Evolutionary conservation across 2,113 vertebrate species (phyloP), one percentile per base, ranked within the genome.

Genomic region (Podilymbus podiceps): DNA sequence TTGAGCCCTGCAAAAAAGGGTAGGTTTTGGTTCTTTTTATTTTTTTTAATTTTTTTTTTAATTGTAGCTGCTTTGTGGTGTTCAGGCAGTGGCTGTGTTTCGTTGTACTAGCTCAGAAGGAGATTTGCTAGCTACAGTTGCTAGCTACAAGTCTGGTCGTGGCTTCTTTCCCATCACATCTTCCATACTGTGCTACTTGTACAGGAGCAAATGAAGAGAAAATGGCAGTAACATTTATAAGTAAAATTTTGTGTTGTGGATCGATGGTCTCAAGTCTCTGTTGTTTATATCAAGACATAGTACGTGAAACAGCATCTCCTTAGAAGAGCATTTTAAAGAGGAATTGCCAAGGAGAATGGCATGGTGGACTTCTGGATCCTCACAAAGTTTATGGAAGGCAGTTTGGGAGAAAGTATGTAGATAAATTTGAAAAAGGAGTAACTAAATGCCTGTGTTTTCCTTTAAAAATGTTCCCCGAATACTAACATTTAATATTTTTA

Each of bases 401-500:
- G 8, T 1, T 4, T 62, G 15, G 35, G 33, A 85, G 27, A 21
- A 78, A 87, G 16, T 14, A 8, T 0, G 1, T 5, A 69, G 49
- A 27, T n/a, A 35, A 52, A 62, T 74, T 84, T 83, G 52, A 52
- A 77, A 88, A 64, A 55, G 8, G 5, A 84, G 6, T 56, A 76
- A 60, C 4, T 59, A 74, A 85, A 82, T 52, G 9, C 4, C 3
- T 64, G 40, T 56, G 8, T 74, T 59, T 86, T 86, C 17, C 44
- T 92, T 90, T 52, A 85, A 82, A 60, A 0, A 1, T 46, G 4
- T 67, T 94, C 15, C 27, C n/a, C 46, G 56, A 52, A 73, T 55
- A 73, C 38, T 77, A 80, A 53, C 33, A 40, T 81, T 77, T 90
- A 86, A 94, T 94, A 84, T 95, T 96, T 93, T 89, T 49, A 81